phyloP scores from a whole-genome alignment of 1,140 invertebrate species.

The Chrysoperla carnea region DNA sequence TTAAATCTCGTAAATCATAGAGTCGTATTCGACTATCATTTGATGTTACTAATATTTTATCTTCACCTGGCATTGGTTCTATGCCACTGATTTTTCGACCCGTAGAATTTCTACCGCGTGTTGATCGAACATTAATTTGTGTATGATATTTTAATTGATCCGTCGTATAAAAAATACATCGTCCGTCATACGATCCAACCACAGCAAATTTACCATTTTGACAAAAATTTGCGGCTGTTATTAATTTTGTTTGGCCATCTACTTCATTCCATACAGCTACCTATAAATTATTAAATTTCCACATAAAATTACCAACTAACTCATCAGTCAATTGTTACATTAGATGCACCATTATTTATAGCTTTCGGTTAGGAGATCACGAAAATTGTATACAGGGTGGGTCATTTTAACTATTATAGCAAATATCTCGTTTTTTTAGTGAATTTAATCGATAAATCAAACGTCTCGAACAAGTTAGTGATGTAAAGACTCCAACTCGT shows the following conservation, averaged over 20 bases:
- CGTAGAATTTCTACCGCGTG: slow-evolving; percentile 82
- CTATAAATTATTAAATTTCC: slow-evolving; percentile 12
- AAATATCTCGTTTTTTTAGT: too few species aligned
- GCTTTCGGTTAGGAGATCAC: too few species aligned
- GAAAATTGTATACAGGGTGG: too few species aligned
- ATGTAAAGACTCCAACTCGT: too few species aligned
- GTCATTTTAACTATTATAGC: too few species aligned
- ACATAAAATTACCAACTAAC: background rate
- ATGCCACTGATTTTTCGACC: slow-evolving; percentile 95
- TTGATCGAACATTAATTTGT: slow-evolving; percentile 88
- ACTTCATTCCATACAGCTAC: slow-evolving; percentile 95
- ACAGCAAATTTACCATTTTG: slow-evolving; percentile 96
- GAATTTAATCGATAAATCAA: too few species aligned
- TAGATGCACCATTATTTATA: too few species aligned
- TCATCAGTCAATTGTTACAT: background rate
- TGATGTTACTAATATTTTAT: slow-evolving; percentile 93
- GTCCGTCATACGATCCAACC: slow-evolving; percentile 94
- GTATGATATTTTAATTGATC: slow-evolving; percentile 98
- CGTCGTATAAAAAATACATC: slow-evolving; percentile 95
- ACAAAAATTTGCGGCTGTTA: slow-evolving; percentile 96
- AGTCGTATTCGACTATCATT: slow-evolving; percentile 94
- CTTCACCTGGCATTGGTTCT: slow-evolving; percentile 89
- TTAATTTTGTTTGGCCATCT: slow-evolving; percentile 82
- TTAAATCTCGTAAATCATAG: slow-evolving; percentile 91
- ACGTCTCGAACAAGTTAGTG: too few species aligned